Conservation (phyloP, 2,113 vertebrate species). For the Puffinus mauretanicus region DNA sequence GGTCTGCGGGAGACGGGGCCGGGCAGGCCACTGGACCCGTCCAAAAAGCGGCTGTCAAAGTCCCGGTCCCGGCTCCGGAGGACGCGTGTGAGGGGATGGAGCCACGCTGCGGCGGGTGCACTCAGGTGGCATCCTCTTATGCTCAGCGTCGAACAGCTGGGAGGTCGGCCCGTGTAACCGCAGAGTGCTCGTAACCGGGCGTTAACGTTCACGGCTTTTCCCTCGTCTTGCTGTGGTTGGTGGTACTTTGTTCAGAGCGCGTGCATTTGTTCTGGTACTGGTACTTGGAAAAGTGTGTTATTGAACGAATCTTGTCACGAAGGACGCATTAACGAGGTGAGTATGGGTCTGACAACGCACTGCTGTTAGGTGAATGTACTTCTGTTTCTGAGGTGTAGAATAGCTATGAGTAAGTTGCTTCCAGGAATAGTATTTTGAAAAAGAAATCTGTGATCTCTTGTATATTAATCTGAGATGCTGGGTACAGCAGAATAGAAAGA, state of each 20-base stretch:
- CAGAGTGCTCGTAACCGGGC: rapidly evolving
- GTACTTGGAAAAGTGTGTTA: rapidly evolving
- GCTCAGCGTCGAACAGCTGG: not conserved
- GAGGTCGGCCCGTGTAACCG: not conserved
- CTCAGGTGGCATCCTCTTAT: not conserved
- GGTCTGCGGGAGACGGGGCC: not conserved
- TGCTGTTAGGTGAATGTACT: rapidly evolving
- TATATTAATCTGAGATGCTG: not conserved
- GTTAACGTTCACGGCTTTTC: rapidly evolving
- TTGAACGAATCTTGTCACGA: not conserved
- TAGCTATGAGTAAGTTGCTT: not conserved
- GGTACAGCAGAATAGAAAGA: not conserved
- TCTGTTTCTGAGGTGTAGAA: not conserved
- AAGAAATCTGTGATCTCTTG: not conserved
- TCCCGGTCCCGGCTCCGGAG: not conserved
- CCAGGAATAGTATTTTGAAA: not conserved
- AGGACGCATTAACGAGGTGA: rapidly evolving
- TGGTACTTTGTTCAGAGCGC: not conserved
- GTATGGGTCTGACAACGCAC: rapidly evolving
- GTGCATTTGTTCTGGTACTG: not conserved
- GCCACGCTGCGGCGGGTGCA: not conserved
- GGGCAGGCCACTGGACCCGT: rapidly evolving
- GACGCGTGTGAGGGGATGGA: not conserved
- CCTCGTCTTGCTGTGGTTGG: rapidly evolving
- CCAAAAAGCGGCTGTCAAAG: rapidly evolving